Evolutionary conservation across 2,888 invertebrate genomes (phyloP).

Genomic region (Podabrus alpinus): DNA sequence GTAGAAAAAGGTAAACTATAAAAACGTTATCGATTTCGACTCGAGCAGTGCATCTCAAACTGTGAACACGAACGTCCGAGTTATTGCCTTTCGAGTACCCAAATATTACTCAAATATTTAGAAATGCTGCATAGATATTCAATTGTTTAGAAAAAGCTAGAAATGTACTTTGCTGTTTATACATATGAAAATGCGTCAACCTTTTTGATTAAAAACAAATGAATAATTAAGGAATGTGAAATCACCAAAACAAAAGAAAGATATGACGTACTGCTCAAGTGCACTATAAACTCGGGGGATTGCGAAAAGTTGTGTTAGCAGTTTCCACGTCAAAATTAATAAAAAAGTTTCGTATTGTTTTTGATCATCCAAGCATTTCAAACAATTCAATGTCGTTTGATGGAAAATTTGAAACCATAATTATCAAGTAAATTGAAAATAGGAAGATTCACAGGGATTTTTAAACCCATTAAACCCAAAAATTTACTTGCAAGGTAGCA

Average conservation of each 20-base stretch:
- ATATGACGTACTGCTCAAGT: background rate
- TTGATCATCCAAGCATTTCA: background rate
- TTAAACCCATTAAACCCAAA: too few species aligned
- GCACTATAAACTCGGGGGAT: background rate
- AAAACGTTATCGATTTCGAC: background rate
- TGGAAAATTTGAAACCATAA: too few species aligned
- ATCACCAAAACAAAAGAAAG: background rate
- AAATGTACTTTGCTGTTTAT: background rate
- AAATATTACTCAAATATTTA: background rate
- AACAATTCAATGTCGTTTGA: background rate
- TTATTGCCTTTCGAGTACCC: fast-evolving
- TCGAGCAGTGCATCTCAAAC: background rate
- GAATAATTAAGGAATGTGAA: background rate
- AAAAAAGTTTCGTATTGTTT: background rate
- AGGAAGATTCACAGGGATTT: too few species aligned
- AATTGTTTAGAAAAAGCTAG: background rate
- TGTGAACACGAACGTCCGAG: too few species aligned
- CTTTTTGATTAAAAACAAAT: background rate
- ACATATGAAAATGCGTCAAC: background rate
- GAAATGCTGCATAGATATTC: background rate
- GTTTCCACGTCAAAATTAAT: background rate
- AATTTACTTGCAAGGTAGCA: too few species aligned
- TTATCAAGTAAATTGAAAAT: too few species aligned
- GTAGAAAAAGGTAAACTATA: background rate
- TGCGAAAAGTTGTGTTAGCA: too few species aligned